Evolutionary conservation across 2,888 invertebrate genomes (phyloP).

Genomic region (Netelia melanura): DNA sequence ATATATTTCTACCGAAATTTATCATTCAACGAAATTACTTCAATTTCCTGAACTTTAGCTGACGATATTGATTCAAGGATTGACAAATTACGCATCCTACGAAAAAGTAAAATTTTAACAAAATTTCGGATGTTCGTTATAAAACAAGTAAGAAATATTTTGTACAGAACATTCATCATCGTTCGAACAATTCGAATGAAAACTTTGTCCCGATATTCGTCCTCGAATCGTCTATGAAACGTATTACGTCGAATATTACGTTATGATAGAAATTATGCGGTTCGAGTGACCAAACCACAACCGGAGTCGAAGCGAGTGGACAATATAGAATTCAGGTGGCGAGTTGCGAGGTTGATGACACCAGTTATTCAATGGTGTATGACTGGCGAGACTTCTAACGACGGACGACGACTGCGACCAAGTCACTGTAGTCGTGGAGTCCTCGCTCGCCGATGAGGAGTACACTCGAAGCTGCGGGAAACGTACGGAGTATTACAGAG

Average conservation of each 20-base stretch:
- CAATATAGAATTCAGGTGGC: conserved; percentile 46
- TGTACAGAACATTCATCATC: no score
- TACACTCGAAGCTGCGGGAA: conserved; percentile 42
- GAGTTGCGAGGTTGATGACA: conserved; percentile 63
- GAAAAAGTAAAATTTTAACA: no score
- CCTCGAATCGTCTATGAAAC: not conserved
- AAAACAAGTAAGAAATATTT: no score
- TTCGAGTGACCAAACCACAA: conserved; percentile 11
- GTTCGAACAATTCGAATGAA: no score
- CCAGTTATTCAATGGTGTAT: conserved; percentile 65
- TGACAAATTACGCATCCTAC: no score
- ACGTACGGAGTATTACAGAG: conserved; percentile 21
- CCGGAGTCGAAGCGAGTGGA: not conserved
- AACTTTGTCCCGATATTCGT: not conserved
- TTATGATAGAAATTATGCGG: conserved; percentile 40
- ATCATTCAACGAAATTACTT: no score
- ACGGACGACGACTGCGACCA: conserved; percentile 41
- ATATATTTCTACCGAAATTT: no score
- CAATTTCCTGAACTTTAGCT: no score
- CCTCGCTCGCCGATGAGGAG: conserved; percentile 18
- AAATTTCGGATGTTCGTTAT: no score
- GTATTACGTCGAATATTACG: conserved; percentile 41
- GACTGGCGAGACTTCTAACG: conserved; percentile 66
- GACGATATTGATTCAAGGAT: no score
- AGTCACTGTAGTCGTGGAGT: conserved; percentile 42